A percentile compares a stretch with the other conserved stretches of the same genome.
phyloP scores from a whole-genome alignment of 2,888 invertebrate species.

The Cosmopolites sordidus region DNA sequence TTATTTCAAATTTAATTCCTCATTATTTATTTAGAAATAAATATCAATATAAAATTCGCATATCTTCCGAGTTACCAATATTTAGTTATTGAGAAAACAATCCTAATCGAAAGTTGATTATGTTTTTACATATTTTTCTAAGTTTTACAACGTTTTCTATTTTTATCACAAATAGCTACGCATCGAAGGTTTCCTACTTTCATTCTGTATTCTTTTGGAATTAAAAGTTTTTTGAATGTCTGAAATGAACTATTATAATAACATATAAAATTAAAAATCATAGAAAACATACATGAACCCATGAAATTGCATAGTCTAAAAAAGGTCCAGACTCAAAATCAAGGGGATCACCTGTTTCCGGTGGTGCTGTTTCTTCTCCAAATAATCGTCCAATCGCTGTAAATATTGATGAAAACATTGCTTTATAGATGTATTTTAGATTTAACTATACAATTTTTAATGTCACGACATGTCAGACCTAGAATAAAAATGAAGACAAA shows the following conservation, averaged over 20 bases:
- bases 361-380: constrained; percentile 32
- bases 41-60: no score
- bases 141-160: constrained; percentile 27
- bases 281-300: constrained; percentile 35
- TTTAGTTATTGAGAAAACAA: no score
- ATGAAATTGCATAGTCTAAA: constrained; percentile 39
- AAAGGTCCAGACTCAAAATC: constrained; percentile 41
- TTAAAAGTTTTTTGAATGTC: constrained; percentile 33
- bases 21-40: no score
- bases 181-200: constrained; percentile 24
- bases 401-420: constrained; percentile 31
- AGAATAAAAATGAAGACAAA: no score
- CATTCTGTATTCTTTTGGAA: constrained; percentile 29
- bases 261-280: constrained; percentile 3
- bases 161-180: constrained; percentile 23
- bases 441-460: not conserved
- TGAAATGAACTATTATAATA: constrained; percentile 11
- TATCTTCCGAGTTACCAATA: no score
- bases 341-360: constrained; percentile 36
- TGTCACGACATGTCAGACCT: not conserved
- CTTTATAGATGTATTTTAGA: not conserved
- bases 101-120: no score
- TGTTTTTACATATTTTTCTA: constrained; percentile 12
- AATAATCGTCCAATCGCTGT: constrained; percentile 35
- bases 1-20: no score